phyloP scores from a whole-genome alignment of 2,888 invertebrate species.

The Pseudeuparius sepicola region DNA sequence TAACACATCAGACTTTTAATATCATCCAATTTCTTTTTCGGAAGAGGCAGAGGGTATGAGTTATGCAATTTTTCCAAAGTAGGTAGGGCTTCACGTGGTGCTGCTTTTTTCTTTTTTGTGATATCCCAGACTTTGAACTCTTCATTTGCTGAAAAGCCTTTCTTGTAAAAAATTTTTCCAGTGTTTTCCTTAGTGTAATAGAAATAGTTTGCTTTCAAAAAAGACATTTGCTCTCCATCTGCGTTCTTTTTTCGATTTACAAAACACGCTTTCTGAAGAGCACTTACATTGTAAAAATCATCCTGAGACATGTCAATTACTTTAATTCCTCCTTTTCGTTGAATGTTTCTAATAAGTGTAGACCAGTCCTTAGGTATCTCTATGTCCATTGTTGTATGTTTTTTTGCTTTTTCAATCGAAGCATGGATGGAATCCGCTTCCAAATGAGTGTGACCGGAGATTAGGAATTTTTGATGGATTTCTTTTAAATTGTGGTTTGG shows the following conservation, averaged over 20 bases:
- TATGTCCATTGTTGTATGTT: conserved; percentile 6
- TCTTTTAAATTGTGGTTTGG: conserved; percentile 6
- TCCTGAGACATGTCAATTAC: no score
- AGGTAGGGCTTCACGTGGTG: background rate
- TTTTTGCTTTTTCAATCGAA: conserved; percentile 5
- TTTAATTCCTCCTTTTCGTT: conserved; percentile 6
- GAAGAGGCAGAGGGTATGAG: conserved; percentile 3
- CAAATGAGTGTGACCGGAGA: conserved; percentile 6
- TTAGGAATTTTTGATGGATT: conserved; percentile 9
- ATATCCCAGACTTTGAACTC: conserved; percentile 3
- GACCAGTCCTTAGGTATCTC: conserved; percentile 7
- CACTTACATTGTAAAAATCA: conserved; percentile 5
- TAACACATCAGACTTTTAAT: background rate
- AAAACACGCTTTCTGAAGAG: background rate
- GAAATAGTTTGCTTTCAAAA: background rate
- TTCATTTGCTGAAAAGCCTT: conserved; percentile 2
- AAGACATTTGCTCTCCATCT: conserved; percentile 1
- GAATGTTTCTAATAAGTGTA: conserved; percentile 1
- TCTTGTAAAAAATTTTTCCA: background rate
- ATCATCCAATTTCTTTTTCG: conserved; percentile 1
- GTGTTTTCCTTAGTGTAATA: background rate
- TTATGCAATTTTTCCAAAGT: conserved; percentile 3
- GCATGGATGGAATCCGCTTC: conserved; percentile 7
- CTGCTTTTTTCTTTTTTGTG: background rate
- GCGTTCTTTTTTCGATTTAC: background rate